Evolutionary conservation across 2,797 vertebrate species (phyloP).

Genomic region (Picus viridis): DNA sequence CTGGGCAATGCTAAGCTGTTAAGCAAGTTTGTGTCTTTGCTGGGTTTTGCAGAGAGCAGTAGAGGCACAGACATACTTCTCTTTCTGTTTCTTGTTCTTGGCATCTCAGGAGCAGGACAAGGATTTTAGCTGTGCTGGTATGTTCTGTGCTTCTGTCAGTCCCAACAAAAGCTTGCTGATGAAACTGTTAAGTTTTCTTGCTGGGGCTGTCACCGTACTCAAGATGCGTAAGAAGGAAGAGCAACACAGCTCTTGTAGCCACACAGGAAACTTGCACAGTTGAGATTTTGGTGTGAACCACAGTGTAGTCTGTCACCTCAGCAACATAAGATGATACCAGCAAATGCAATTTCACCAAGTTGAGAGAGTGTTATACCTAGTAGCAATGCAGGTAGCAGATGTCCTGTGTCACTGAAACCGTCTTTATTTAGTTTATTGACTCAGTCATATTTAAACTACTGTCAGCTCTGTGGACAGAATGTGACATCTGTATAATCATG

Average conservation of each 20-base stretch:
- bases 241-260: background rate
- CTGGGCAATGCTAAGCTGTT: background rate
- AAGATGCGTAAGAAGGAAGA: background rate
- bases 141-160: background rate
- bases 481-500: background rate
- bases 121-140: background rate
- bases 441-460: background rate
- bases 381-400: background rate
- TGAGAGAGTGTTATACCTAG: background rate
- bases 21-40: background rate
- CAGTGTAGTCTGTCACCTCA: background rate
- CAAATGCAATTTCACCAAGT: background rate
- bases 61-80: background rate
- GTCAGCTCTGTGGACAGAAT: background rate
- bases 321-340: rapidly evolving
- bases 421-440: background rate
- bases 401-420: background rate
- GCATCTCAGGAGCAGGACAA: background rate
- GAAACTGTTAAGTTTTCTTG: background rate
- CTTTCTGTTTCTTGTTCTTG: background rate
- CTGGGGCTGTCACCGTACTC: background rate
- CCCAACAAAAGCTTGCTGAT: background rate
- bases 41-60: background rate
- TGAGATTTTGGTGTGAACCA: background rate
- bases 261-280: background rate